Evolutionary conservation across 1,140 invertebrate species (phyloP), one percentile per base, ranked within the genome.

Genomic region (Papilio helenus): DNA sequence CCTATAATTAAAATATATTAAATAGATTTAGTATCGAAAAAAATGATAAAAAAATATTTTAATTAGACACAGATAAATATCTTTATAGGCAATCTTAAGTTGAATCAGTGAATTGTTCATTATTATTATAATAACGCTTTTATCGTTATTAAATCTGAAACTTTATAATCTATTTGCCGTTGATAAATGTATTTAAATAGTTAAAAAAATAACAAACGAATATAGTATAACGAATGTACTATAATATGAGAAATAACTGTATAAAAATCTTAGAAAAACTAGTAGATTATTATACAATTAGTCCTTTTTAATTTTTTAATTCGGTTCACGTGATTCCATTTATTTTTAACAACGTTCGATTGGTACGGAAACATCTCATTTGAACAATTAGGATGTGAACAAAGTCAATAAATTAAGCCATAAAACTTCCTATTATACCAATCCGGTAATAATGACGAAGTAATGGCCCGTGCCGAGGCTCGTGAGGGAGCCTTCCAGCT

Each of bases 41-140:
- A 3, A 18, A 9, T 23, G 34, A 73, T 46, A 73, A 73, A n/a
- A 44, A 42, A 72, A 72, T 39, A 72, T 72, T 72, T 72, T 72
- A 73, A 46, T 73, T 18, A 42, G 12, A 49, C 9, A 73, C 12
- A 49, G 20, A 73, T 73, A 20, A 72, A 42, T n/a, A 10, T 49
- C 42, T 49, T 73, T 73, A 73, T 73, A 46, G 16, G 2, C n/a
- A 73, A 73, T 73, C 72, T 26, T 49, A 73, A 73, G 44, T 73
- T n/a, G 42, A 44, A 73, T 73, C 42, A 46, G 72, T 73, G 72
- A 44, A 49, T 46, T 46, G 8, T 23, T 73, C 72, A 49, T 73
- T 44, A 16, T 73, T 44, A 16, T 73, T 61, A 20, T 26, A 44
- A 49, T 46, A 7, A 73, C 14, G 14, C 4, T 42, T 14, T 73